Evolutionary conservation across 2,888 invertebrate genomes (phyloP).

Genomic region (Serrognathus titanus): DNA sequence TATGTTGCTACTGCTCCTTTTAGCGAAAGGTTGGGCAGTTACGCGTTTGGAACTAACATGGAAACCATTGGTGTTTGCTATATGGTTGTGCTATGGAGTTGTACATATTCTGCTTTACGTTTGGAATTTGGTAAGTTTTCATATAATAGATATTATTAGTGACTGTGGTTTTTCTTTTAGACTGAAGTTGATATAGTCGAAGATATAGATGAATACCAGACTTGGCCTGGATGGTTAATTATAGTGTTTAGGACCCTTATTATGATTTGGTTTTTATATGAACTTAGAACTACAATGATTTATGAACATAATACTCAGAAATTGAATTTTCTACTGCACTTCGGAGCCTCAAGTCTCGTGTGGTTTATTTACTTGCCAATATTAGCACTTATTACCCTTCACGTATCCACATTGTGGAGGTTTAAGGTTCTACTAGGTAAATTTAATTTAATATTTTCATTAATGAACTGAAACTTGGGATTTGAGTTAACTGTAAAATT

Average conservation of each 20-base stretch:
- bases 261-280: constrained; percentile 85
- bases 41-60: constrained; percentile 85
- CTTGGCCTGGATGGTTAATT: constrained; percentile 96
- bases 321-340: constrained; percentile 89
- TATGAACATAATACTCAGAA: constrained; percentile 80
- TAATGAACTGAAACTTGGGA: not conserved
- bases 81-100: constrained; percentile 89
- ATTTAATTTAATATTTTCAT: not conserved
- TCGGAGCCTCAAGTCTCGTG: constrained; percentile 94
- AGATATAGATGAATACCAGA: constrained; percentile 95
- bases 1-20: constrained; percentile 84
- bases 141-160: not conserved
- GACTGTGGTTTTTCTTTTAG: constrained; percentile 52
- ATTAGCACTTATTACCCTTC: constrained; percentile 87
- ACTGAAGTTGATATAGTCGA: constrained; percentile 94
- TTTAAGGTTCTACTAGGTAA: constrained; percentile 89
- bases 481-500: not conserved
- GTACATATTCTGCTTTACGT: constrained; percentile 90
- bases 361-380: constrained; percentile 98
- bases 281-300: constrained; percentile 71
- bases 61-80: constrained; percentile 77
- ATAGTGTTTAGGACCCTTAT: constrained; percentile 79
- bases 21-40: constrained; percentile 97
- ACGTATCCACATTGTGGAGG: constrained; percentile 93
- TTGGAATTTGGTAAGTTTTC: constrained; percentile 85